These are phyloP conservation scores for Notoglanidium macrostoma DNA, from an alignment of 2,797 vertebrate species.

Conservation along the genomic window DNA sequence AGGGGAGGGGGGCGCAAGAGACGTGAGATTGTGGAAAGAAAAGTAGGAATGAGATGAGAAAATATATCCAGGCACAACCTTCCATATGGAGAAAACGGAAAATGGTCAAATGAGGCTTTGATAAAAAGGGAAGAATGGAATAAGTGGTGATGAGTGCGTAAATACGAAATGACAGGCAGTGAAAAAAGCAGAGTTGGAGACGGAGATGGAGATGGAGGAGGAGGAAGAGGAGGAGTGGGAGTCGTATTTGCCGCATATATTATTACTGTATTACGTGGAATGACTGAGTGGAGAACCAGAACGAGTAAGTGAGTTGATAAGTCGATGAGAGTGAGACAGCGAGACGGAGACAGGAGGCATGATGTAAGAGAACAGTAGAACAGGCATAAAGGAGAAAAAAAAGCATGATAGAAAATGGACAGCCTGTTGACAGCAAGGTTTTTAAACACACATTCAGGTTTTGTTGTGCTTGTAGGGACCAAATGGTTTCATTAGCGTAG, in stretches of 20 bases:
- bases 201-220: not conserved
- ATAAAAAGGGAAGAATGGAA: not conserved
- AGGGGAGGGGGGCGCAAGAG: slow-evolving; percentile 11
- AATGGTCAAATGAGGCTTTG: not conserved
- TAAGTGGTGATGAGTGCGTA: slow-evolving; percentile 4
- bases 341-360: not conserved
- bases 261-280: slow-evolving; percentile 63
- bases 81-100: slow-evolving; percentile 1
- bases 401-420: not conserved
- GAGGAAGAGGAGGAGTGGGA: slow-evolving; percentile 9
- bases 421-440: not conserved
- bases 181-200: slow-evolving; percentile 9
- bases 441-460: not conserved
- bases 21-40: slow-evolving; percentile 10
- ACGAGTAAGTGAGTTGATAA: not conserved
- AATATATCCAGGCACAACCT: slow-evolving; percentile 1
- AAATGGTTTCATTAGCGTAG: slow-evolving; percentile 1
- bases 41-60: slow-evolving; percentile 26
- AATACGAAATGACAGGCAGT: slow-evolving; percentile 24
- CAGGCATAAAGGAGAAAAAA: not conserved
- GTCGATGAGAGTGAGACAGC: not conserved
- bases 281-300: slow-evolving; percentile 59
- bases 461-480: not conserved
- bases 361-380: not conserved
- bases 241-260: slow-evolving; percentile 61